These are phyloP conservation scores for Adelognathus sp. DNA, from an alignment of 2,888 invertebrate species.

Conservation along the genomic window DNA sequence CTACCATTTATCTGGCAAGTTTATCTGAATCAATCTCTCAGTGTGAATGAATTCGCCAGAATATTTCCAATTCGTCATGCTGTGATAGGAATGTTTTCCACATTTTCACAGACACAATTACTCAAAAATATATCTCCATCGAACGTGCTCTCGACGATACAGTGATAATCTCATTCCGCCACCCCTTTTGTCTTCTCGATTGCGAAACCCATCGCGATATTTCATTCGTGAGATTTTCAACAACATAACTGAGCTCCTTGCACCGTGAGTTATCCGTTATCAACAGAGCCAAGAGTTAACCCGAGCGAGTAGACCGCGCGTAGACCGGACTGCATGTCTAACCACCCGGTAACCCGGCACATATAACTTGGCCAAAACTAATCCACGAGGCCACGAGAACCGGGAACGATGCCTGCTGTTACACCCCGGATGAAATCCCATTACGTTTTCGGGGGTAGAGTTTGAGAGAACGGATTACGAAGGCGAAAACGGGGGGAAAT, in stretches of 20 bases:
- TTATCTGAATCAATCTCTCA: no score
- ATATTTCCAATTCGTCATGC: no score
- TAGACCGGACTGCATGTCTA: neutral
- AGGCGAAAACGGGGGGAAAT: conserved; percentile 33
- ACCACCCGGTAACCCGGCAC: conserved; percentile 22
- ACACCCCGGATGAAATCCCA: conserved; percentile 67
- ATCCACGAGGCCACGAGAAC: conserved; percentile 50
- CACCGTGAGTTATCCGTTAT: neutral
- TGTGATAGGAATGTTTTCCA: no score
- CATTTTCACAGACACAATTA: no score
- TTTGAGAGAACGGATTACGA: conserved; percentile 65
- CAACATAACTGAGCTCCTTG: neutral
- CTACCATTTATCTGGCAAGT: no score
- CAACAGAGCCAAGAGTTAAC: conserved; percentile 1
- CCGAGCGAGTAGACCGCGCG: neutral
- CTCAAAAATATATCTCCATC: no score
- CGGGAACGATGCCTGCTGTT: conserved; percentile 57
- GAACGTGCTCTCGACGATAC: no score
- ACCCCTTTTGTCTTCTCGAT: neutral
- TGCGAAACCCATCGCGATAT: neutral
- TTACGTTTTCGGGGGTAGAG: no score
- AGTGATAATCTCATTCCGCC: neutral
- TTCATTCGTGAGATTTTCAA: conserved; percentile 9
- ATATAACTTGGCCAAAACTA: conserved; percentile 57
- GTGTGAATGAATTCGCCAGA: no score